Base-by-base conservation (phyloP, 2,797 vertebrate species). In the Babyrousa celebensis region DNA sequence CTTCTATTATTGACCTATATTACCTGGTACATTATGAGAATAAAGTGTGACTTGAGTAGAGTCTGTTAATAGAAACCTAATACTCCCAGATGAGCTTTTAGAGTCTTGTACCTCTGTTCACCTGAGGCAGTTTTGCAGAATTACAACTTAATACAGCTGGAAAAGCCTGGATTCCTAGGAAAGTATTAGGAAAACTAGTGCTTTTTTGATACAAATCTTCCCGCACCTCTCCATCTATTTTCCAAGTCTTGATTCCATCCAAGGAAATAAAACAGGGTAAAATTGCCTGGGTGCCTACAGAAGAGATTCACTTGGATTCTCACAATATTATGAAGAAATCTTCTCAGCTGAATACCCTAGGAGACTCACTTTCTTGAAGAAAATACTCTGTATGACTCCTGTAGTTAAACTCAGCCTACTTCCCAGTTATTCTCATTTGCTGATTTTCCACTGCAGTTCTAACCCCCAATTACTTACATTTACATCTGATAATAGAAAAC, bases 21-120 rank as follows among this genome's bases (percentile, higher is more conserved):
- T 97, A 96, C 75, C 62, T 93, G 52, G 29, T 84, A 78, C 63
- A 78, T 93, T 94, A 94, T 60, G 40, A 98, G 94, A 92, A 93
- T 91, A 82, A 93, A 96, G 48, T 75, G 43, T 5, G 54, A 68
- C 82, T 95, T 95, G 92, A 92, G 82, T 74, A 56, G 52, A 89
- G 40, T 90, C 72, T 95, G 62, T 89, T 97, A 96, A 95, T 89
- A 96, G 90, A 93, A 95, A 90, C 29, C 65, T 74, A 94, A 90
- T 60, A 70, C 48, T 94, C 78, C 85, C 96, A 96, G 60, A 75
- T 82, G 93, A 96, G 79, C 84, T 94, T 68, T 96, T 68, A 84
- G 70, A 95, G 60, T 95, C 80, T 96, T 80, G 25, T 1, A 89
- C 62, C 89, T 96, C 83, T 94, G 82, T 94, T 96, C 87, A 96